These are phyloP conservation scores for Phalacrocorax carbo DNA, from an alignment of 2,113 vertebrate species.

Conservation along the genomic window DNA sequence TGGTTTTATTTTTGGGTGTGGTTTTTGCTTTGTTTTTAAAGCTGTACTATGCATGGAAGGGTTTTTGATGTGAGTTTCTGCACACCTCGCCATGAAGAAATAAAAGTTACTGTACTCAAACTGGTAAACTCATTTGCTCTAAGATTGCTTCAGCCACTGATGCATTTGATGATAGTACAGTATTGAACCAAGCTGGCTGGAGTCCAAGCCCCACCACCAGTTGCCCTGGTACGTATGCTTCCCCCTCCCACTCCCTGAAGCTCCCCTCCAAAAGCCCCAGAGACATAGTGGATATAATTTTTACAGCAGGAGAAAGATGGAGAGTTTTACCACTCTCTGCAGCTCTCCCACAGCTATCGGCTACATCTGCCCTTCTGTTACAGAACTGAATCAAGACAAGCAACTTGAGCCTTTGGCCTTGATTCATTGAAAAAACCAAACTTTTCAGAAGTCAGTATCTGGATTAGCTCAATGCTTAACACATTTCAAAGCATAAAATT, in stretches of 20 bases:
- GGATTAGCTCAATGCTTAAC: not conserved
- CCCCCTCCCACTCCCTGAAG: not conserved
- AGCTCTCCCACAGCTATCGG: not conserved
- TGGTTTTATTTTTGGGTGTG: rapidly evolving
- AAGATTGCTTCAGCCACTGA: not conserved
- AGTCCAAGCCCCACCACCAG: not conserved
- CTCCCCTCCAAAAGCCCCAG: not conserved
- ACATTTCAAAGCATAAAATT: not conserved
- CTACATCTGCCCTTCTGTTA: not conserved
- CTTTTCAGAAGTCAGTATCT: not conserved
- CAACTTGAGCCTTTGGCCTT: not conserved
- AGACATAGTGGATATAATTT: not conserved
- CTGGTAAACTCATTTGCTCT: not conserved
- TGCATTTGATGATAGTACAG: not conserved
- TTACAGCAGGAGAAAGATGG: not conserved
- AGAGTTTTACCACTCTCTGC: not conserved
- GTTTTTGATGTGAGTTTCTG: not conserved
- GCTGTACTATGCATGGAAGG: not conserved
- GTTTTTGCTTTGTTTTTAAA: not conserved
- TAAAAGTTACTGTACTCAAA: not conserved
- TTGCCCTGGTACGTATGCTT: not conserved
- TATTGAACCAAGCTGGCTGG: not conserved
- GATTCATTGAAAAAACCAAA: not conserved
- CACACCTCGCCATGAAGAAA: not conserved
- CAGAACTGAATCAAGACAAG: not conserved